Conservation (phyloP, 2,797 vertebrate genomes). For the Dermochelys coriacea region DNA sequence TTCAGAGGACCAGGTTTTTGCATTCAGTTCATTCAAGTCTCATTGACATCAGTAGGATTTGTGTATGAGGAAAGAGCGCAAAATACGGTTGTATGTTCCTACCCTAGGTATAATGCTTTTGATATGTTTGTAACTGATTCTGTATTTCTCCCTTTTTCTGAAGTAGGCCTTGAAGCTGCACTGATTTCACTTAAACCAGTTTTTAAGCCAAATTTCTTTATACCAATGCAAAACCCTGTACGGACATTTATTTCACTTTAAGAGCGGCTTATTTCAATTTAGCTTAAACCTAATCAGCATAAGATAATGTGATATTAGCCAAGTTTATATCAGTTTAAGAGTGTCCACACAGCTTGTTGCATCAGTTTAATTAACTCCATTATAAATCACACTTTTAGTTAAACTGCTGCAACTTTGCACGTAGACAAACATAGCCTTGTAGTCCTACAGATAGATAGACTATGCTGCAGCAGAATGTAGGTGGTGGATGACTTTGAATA, state of each 20-base stretch:
- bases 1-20: neutral
- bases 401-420: neutral
- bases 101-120: neutral
- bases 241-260: neutral
- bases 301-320: neutral
- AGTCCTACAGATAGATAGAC: neutral
- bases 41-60: neutral
- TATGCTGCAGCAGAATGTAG: neutral
- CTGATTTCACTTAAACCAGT: neutral
- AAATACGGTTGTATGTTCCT: neutral
- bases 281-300: neutral
- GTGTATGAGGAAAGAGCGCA: neutral
- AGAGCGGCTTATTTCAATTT: neutral
- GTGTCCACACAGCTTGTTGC: neutral
- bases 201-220: slow-evolving; percentile 2
- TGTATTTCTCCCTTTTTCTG: neutral
- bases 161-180: neutral
- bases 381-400: neutral
- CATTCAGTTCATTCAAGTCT: neutral
- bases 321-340: neutral
- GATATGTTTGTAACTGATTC: neutral
- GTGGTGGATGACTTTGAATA: neutral
- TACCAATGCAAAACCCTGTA: neutral
- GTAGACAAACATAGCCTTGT: neutral
- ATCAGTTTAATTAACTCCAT: neutral